These are phyloP conservation scores for Tachypleus tridentatus DNA, from an alignment of 1,140 invertebrate species.

Conservation along the genomic window DNA sequence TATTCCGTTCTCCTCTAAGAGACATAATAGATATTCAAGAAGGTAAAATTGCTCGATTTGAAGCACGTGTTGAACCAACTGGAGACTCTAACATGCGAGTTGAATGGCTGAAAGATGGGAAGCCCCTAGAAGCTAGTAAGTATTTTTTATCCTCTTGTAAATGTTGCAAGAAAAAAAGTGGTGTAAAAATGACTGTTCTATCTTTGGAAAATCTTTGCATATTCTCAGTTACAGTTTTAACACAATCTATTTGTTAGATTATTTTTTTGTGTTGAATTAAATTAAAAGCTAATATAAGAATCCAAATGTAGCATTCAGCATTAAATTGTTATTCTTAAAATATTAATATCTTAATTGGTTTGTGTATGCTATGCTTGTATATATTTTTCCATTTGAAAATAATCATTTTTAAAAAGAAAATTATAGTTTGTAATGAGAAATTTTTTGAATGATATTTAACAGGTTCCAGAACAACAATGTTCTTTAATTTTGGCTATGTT, in stretches of 20 bases:
- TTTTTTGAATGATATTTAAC: slow-evolving; percentile 21
- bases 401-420: slow-evolving; percentile 9
- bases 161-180: background rate
- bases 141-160: slow-evolving; percentile 14
- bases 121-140: slow-evolving; percentile 71
- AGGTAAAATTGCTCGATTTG: slow-evolving; percentile 89
- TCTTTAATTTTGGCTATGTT: slow-evolving; percentile 94
- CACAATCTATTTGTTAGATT: slow-evolving; percentile 3
- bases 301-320: too few species aligned
- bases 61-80: slow-evolving; percentile 82
- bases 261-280: slow-evolving; percentile 4
- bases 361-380: too few species aligned
- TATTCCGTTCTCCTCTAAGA: slow-evolving; percentile 83
- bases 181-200: background rate
- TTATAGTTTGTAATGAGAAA: slow-evolving; percentile 4
- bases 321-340: too few species aligned
- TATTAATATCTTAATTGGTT: too few species aligned
- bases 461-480: slow-evolving; percentile 80
- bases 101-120: slow-evolving; percentile 91
- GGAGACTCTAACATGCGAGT: slow-evolving; percentile 82
- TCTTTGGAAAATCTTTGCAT: too few species aligned
- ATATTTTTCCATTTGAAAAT: too few species aligned
- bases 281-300: background rate
- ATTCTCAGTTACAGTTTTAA: too few species aligned
- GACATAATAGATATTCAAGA: slow-evolving; percentile 71